Percentiles rank a stretch among this genome's conserved stretches.
Conservation (phyloP, 2,797 vertebrate genomes). For the Loriculus beryllinus region DNA sequence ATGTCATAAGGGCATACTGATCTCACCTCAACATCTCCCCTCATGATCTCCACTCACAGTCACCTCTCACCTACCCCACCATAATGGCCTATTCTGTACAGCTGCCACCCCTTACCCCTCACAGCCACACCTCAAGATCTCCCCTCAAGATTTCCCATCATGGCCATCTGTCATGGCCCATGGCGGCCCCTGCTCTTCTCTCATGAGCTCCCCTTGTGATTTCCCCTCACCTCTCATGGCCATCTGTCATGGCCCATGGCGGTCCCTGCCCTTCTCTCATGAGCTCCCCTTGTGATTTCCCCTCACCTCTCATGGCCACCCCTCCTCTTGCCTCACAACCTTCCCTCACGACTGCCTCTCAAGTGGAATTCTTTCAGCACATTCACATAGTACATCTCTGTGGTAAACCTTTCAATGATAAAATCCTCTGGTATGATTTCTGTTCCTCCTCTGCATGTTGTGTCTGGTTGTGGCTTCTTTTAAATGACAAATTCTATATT, state of each 20-base stretch:
- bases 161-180: not conserved
- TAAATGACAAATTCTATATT: not conserved
- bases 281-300: not conserved
- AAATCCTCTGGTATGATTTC: not conserved
- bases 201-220: not conserved
- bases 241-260: not conserved
- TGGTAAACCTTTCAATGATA: not conserved
- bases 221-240: not conserved
- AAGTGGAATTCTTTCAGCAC: not conserved
- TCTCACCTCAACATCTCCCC: not conserved
- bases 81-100: not conserved
- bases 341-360: not conserved
- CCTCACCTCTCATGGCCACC: not conserved
- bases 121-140: not conserved
- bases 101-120: not conserved
- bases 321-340: not conserved
- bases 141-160: not conserved
- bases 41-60: not conserved
- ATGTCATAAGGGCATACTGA: not conserved
- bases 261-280: not conserved
- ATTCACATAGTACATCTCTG: not conserved
- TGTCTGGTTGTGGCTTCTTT: not conserved
- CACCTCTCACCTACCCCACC: not conserved
- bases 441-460: not conserved
- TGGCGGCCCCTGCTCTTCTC: not conserved